These are phyloP conservation scores for Lasioglossum villosulum DNA, from an alignment of 2,888 invertebrate genomes.

Conservation along the genomic window DNA sequence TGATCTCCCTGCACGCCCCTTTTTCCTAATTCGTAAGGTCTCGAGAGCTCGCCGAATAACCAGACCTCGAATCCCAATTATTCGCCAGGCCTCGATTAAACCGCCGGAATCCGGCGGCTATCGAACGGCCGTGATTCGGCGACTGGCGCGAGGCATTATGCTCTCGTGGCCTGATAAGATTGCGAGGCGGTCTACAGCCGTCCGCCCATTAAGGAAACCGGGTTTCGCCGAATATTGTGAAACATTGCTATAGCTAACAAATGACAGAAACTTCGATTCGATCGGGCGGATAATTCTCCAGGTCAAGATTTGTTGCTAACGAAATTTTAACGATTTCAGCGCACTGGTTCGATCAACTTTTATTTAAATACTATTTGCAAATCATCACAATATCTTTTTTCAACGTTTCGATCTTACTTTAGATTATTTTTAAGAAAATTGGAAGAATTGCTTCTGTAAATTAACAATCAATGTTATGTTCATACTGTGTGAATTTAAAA, in stretches of 20 bases:
- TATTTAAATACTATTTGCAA: no score
- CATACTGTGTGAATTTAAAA: no score
- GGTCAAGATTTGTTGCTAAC: no score
- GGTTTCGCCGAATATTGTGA: background rate
- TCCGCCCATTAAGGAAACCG: background rate
- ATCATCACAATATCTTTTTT: no score
- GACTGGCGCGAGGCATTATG: background rate
- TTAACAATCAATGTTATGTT: no score
- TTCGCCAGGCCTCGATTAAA: constrained; percentile 31
- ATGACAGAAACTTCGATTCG: background rate
- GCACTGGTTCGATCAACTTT: no score
- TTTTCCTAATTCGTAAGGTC: background rate
- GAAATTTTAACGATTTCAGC: no score
- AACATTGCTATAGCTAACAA: background rate
- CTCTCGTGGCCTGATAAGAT: background rate
- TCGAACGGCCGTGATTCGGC: background rate
- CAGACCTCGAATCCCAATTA: constrained; percentile 31
- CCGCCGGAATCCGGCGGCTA: constrained; percentile 20
- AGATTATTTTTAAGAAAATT: no score
- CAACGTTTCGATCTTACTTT: no score
- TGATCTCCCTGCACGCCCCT: background rate
- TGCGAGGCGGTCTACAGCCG: background rate
- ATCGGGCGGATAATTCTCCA: background rate
- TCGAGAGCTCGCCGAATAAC: background rate
- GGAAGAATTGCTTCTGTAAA: no score